Evolutionary conservation across 2,113 vertebrate species (phyloP).

Genomic region (Leptobrachium leishanense): DNA sequence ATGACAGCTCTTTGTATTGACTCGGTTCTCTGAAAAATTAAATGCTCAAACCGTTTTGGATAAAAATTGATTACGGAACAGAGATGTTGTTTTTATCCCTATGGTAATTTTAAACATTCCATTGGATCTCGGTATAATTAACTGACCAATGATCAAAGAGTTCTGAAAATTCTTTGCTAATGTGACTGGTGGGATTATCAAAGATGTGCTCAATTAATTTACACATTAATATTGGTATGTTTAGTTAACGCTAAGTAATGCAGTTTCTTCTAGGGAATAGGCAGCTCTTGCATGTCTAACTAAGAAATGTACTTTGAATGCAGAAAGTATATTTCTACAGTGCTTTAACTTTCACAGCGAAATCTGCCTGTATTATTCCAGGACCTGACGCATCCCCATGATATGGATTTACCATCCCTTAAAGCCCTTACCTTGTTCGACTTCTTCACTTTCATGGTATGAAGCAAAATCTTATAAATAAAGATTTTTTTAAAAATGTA

Average conservation of each 20-base stretch:
- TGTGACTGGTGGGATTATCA: not conserved
- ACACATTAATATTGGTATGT: not conserved
- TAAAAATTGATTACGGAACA: conserved; percentile 17
- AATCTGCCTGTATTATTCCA: no score
- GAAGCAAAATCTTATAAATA: no score
- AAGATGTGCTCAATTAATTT: not conserved
- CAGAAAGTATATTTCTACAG: no score
- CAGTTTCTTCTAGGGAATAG: no score
- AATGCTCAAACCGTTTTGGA: conserved; percentile 3
- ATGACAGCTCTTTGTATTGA: conserved; percentile 21
- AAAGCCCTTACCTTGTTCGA: no score
- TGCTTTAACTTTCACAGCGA: no score
- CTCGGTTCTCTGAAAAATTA: conserved; percentile 25
- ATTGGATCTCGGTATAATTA: conserved; percentile 5
- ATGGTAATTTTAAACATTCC: conserved; percentile 8
- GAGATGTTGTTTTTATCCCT: conserved; percentile 9
- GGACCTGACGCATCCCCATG: no score
- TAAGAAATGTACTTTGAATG: no score
- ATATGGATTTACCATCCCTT: no score
- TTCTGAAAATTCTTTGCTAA: not conserved
- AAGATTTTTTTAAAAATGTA: no score
- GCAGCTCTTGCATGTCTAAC: no score
- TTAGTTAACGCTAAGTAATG: not conserved
- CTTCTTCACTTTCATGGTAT: no score
- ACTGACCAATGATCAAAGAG: conserved; percentile 3